These are phyloP conservation scores for Pristionchus maxplancki DNA, from an alignment of 2,888 invertebrate species.

Conservation along the genomic window DNA sequence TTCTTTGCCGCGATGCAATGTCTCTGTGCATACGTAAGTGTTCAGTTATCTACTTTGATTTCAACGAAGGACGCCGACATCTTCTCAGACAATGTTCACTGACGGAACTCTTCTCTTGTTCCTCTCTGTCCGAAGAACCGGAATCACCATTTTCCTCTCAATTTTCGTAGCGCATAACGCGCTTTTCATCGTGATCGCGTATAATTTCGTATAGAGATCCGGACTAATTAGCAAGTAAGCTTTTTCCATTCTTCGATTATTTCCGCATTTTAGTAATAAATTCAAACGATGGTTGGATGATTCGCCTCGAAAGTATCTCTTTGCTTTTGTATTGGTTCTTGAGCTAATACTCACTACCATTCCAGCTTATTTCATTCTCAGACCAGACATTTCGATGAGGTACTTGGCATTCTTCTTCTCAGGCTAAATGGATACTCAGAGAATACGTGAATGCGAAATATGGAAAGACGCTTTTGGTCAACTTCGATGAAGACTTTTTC, in stretches of 20 bases:
- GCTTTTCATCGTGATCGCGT: too few species aligned
- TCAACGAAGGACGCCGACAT: too few species aligned
- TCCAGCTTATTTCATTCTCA: background rate
- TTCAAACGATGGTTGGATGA: background rate
- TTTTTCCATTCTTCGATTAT: too few species aligned
- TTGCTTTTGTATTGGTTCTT: too few species aligned
- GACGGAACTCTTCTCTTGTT: background rate
- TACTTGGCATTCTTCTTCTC: background rate
- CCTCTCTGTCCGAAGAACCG: background rate
- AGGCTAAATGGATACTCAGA: background rate
- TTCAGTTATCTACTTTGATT: background rate
- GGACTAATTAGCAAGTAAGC: background rate
- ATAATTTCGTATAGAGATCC: too few species aligned
- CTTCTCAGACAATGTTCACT: background rate
- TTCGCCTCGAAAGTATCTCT: background rate
- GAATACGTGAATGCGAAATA: background rate
- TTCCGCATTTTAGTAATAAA: background rate
- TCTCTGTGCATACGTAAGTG: background rate
- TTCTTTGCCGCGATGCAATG: background rate
- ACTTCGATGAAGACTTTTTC: background rate
- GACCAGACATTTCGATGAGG: background rate
- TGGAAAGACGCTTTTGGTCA: background rate
- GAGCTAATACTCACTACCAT: background rate
- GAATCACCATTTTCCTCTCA: background rate
- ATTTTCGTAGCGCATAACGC: background rate